Evolutionary conservation across 2,797 vertebrate genomes (phyloP), one percentile per base, ranked within the genome.

Genomic region (Otolemur crassicaudatus): DNA sequence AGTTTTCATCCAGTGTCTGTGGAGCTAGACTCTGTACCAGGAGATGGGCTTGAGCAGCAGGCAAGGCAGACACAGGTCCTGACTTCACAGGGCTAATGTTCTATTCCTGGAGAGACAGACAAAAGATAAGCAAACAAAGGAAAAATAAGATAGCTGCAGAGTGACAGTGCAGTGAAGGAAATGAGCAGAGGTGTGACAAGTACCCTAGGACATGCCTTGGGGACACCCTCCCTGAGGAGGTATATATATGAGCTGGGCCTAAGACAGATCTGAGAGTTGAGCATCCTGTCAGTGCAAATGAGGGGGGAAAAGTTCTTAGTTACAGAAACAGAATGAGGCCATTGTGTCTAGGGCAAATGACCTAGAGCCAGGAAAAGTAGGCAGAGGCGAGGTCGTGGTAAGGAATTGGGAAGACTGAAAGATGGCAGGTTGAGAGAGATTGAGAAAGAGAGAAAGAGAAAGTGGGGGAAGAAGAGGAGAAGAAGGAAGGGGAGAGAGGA

Each of bases 301-400:
- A 2, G 46, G 49, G 40, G 29, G 3, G 60, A 27, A 58, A 70
- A 19, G 49, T 29, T 20, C 58, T 83, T 65, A 49, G 58, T 17
- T 92, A 53, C 43, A 76, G 53, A 77, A 85, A 53, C 4, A 37
- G 80, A 90, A 34, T 12, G 58, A 34, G 23, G 29, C 2, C 34
- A 3, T 4, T 27, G 23, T 27, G 75, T 75, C 34, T 34, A n/a
- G 11, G 4, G 5, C 20, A 14, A 46, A 43, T 3, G 43, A 79
- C 31, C 3, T 8, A 63, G 49, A 69, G 4, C 13, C 11, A 31
- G 37, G 86, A 43, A 27, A 56, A 6, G 17, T 17, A 63, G 19
- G 10, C 14, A 43, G 53, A 12, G 1, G 10, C 12, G 46, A 0
- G 12, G 46, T 56, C 3, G 10, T 14, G 61, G 29, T 31, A 6